phyloP scores from a whole-genome alignment of 2,888 invertebrate genomes.

The Alitta virens region DNA sequence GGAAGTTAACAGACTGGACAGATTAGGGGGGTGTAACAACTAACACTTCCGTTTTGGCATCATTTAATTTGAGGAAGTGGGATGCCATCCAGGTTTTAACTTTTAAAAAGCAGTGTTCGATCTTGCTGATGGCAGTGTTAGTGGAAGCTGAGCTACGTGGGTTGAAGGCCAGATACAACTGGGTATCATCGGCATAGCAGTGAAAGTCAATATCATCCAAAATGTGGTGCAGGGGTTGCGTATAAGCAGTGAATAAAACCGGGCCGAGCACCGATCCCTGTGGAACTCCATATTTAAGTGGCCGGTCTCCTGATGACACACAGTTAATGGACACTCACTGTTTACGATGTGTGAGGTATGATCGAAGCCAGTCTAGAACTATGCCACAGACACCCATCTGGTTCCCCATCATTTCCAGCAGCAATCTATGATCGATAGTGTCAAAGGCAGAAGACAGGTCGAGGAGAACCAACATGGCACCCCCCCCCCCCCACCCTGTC shows the following conservation, averaged over 20 bases:
- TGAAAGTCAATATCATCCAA: too few relatives aligned
- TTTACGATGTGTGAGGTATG: constrained; percentile 11
- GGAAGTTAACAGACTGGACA: too few relatives aligned
- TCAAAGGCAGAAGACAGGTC: background rate
- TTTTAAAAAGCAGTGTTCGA: too few relatives aligned
- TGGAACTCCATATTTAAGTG: constrained; percentile 12
- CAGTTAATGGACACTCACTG: constrained; percentile 5
- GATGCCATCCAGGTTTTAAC: too few relatives aligned
- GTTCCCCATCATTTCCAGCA: background rate
- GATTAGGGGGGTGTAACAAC: too few relatives aligned
- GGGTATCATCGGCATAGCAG: too few relatives aligned
- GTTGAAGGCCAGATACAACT: too few relatives aligned
- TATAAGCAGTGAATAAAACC: constrained; percentile 1
- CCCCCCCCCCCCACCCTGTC: background rate
- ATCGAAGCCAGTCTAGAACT: constrained; percentile 10
- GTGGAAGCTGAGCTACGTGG: too few relatives aligned
- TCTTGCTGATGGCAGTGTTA: too few relatives aligned
- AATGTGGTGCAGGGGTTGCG: background rate
- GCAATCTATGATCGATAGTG: background rate
- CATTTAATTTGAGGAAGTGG: too few relatives aligned
- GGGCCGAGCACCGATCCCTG: constrained; percentile 13
- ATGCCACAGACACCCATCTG: constrained; percentile 4
- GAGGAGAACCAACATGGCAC: background rate
- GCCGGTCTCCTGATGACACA: background rate
- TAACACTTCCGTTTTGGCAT: too few relatives aligned